Evolutionary conservation across 2,113 vertebrate genomes (phyloP).

Genomic region (Hippolais icterina): DNA sequence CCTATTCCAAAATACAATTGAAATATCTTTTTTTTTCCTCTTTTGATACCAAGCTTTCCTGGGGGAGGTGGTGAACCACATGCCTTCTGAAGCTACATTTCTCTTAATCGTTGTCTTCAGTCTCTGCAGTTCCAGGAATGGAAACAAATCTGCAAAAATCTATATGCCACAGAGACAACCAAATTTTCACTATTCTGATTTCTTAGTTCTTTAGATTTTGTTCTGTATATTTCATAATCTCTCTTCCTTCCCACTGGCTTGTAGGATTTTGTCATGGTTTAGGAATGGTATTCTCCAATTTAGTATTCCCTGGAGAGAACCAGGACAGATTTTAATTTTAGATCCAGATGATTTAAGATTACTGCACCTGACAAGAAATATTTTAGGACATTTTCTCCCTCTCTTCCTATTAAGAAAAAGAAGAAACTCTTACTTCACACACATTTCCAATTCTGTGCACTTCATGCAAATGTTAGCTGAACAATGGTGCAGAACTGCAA

Average conservation of each 20-base stretch:
- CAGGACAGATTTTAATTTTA: constrained; percentile 24
- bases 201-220: constrained; percentile 7
- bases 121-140: neutral
- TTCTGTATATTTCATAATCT: neutral
- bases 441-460: constrained; percentile 40
- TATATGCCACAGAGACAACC: neutral
- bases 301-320: neutral
- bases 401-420: neutral
- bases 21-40: neutral
- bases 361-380: constrained; percentile 21
- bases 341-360: constrained; percentile 48
- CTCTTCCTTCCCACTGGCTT: constrained; percentile 11
- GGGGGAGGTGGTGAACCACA: neutral
- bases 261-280: neutral
- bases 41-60: neutral
- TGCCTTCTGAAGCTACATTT: neutral
- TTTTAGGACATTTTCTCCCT: constrained; percentile 10
- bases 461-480: constrained; percentile 44
- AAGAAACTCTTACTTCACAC: constrained; percentile 36
- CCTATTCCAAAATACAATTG: neutral
- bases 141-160: neutral
- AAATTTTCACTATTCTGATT: neutral
- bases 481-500: constrained; percentile 45
- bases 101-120: neutral
- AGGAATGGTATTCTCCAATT: neutral